Conservation (phyloP, 2,888 invertebrate species). For the Thysanoteuthis rhombus region DNA sequence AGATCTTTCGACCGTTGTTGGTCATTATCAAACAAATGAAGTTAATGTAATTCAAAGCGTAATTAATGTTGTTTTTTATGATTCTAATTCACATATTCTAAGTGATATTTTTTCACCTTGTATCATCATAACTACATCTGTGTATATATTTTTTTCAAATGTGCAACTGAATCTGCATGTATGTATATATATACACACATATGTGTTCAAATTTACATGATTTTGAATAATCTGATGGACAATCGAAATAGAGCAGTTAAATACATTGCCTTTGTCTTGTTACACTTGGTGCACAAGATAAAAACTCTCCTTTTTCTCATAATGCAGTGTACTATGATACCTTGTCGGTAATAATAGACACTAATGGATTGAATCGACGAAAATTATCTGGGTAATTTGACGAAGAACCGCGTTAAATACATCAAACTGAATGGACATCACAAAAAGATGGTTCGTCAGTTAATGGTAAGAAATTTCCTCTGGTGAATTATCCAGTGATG, state of each 20-base stretch:
- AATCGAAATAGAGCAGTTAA: not conserved
- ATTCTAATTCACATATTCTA: too few relatives aligned
- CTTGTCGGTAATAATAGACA: not conserved
- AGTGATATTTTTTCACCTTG: too few relatives aligned
- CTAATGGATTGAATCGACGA: not conserved
- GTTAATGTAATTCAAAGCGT: too few relatives aligned
- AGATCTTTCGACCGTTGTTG: too few relatives aligned
- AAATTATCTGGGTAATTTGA: not conserved
- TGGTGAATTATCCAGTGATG: too few relatives aligned
- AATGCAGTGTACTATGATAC: not conserved
- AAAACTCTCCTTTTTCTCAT: not conserved
- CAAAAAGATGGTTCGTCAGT: not conserved
- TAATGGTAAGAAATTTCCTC: too few relatives aligned
- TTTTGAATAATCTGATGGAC: not conserved
- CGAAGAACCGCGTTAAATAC: not conserved
- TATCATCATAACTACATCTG: too few relatives aligned
- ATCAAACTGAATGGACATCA: not conserved
- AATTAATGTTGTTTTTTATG: too few relatives aligned
- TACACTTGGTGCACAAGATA: not conserved
- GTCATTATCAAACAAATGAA: too few relatives aligned
- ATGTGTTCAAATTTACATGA: not conserved
- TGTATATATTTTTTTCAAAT: too few relatives aligned
- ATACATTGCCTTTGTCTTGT: not conserved
- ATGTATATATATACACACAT: not conserved
- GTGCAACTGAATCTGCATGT: too few relatives aligned